Evolutionary conservation across 2,113 vertebrate genomes (phyloP).

Genomic region (Eulemur macaco): DNA sequence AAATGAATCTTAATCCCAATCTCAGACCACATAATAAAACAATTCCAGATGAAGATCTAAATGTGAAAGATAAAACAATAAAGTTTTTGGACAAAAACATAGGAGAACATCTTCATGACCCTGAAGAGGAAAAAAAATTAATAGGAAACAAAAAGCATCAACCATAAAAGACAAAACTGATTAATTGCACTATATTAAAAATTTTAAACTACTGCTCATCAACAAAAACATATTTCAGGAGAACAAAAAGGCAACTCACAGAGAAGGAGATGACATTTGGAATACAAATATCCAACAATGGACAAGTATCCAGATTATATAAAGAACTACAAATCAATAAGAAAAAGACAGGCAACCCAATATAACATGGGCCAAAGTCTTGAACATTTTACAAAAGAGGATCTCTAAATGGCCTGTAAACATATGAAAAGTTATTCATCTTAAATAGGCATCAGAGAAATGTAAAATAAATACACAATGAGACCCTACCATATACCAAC

Average conservation of each 20-base stretch:
- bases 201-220: background rate
- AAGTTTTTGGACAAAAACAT: background rate
- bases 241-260: background rate
- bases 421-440: background rate
- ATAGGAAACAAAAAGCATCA: background rate
- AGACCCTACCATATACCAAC: background rate
- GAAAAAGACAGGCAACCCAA: background rate
- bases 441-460: slow-evolving; percentile 1
- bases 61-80: slow-evolving; percentile 12
- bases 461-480: background rate
- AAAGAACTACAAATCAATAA: slow-evolving; percentile 30
- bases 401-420: background rate
- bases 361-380: background rate
- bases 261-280: background rate
- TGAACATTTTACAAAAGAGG: slow-evolving; percentile 5
- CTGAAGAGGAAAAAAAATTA: background rate
- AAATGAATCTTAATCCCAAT: slow-evolving; percentile 28
- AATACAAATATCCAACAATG: background rate
- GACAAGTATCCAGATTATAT: slow-evolving; percentile 7
- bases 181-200: background rate
- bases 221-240: background rate
- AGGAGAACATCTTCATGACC: background rate
- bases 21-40: slow-evolving; percentile 36
- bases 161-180: background rate
- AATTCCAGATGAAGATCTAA: slow-evolving; percentile 24